A percentile compares a stretch with the other conserved stretches of the same genome.
These are phyloP conservation scores for Tamias sibiricus DNA, from an alignment of 2,113 vertebrate genomes.

Conservation along the genomic window DNA sequence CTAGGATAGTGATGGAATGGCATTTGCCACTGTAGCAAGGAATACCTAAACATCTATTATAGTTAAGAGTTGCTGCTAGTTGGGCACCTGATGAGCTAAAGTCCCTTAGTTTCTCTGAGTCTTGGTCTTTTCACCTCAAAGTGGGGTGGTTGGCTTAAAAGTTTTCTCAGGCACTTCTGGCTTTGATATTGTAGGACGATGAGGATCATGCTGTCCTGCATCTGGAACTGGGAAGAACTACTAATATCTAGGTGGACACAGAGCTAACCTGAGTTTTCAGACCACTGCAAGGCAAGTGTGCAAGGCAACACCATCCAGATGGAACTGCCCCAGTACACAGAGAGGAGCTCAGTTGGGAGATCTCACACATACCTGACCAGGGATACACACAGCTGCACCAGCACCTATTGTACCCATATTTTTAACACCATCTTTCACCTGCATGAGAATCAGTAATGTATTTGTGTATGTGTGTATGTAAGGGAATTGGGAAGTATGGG, in stretches of 20 bases:
- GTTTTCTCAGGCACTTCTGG: neutral
- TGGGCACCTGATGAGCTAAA: neutral
- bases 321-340: neutral
- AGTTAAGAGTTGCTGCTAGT: neutral
- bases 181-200: neutral
- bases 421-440: constrained; percentile 75
- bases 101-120: neutral
- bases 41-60: neutral
- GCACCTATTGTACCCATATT: constrained; percentile 29
- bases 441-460: constrained; percentile 33
- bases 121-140: neutral
- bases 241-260: neutral
- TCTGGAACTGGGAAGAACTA: neutral
- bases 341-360: neutral
- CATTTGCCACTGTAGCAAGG: neutral
- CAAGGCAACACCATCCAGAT: neutral
- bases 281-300: neutral
- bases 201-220: neutral
- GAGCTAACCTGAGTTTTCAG: neutral
- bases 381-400: constrained; percentile 53
- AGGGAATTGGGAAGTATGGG: neutral
- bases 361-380: constrained; percentile 73
- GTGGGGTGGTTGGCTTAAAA: neutral
- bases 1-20: neutral
- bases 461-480: neutral